Evolutionary conservation across 2,888 invertebrate species (phyloP).

Genomic region (Thereva nobilitata): DNA sequence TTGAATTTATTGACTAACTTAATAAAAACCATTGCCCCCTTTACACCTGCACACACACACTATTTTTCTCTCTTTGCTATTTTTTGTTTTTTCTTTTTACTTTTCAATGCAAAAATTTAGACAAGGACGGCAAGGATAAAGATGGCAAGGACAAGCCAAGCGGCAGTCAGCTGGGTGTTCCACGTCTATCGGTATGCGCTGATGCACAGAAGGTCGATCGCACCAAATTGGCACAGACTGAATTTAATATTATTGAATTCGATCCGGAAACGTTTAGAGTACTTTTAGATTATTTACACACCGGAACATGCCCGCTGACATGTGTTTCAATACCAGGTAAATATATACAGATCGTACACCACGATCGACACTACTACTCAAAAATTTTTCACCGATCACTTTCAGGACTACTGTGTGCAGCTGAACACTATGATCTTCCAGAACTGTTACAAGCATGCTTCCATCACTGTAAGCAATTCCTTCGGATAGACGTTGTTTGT

Average conservation of each 20-base stretch:
- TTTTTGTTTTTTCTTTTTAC: neutral
- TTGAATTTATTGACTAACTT: slow-evolving; percentile 49
- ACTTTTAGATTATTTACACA: slow-evolving; percentile 88
- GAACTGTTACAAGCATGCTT: slow-evolving; percentile 92
- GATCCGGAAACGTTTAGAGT: slow-evolving; percentile 92
- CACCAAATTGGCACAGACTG: slow-evolving; percentile 88
- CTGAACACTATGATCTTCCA: slow-evolving; percentile 91
- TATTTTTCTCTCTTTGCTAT: neutral
- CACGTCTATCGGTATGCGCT: slow-evolving; percentile 87
- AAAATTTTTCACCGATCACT: neutral
- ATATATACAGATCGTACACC: neutral
- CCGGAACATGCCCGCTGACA: slow-evolving; percentile 88
- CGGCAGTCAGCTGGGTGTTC: slow-evolving; percentile 76
- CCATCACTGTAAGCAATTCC: slow-evolving; percentile 92
- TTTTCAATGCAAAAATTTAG: slow-evolving; percentile 56
- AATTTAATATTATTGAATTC: slow-evolving; percentile 94
- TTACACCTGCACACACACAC: neutral
- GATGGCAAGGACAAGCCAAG: slow-evolving; percentile 77
- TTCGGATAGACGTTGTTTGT: slow-evolving; percentile 90
- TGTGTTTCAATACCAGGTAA: slow-evolving; percentile 88
- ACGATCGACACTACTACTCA: neutral
- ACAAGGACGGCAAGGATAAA: slow-evolving; percentile 80
- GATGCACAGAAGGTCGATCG: slow-evolving; percentile 93
- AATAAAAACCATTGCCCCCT: neutral
- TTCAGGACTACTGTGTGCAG: slow-evolving; percentile 78